Conservation (phyloP, 2,888 invertebrate genomes). For the Uloborus plumipes region DNA sequence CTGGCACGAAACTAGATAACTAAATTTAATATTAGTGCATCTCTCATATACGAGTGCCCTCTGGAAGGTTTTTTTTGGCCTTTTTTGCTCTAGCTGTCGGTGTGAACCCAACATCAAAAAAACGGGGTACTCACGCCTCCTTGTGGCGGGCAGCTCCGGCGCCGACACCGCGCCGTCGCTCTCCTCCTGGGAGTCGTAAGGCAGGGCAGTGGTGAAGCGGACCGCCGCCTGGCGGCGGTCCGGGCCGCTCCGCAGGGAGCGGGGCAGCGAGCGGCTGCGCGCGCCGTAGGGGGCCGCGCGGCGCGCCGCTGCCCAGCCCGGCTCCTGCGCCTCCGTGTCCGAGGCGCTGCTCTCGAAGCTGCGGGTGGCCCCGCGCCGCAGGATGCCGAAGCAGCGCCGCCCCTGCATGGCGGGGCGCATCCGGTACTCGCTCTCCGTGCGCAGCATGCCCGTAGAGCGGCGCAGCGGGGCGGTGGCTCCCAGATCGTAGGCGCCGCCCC, state of each 20-base stretch:
- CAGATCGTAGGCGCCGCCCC: constrained; percentile 67
- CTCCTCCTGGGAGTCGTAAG: constrained; percentile 79
- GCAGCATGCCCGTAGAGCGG: constrained; percentile 75
- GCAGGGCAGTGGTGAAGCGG: constrained; percentile 70
- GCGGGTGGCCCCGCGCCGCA: constrained; percentile 80
- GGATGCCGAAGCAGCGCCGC: constrained; percentile 66
- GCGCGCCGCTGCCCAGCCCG: constrained; percentile 54
- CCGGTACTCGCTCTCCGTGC: constrained; percentile 93
- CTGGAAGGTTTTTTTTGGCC: no score
- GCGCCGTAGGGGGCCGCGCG: constrained; percentile 60
- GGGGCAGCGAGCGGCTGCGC: constrained; percentile 71
- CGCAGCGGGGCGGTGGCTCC: constrained; percentile 68
- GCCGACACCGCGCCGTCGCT: constrained; percentile 85
- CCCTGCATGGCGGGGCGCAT: constrained; percentile 42
- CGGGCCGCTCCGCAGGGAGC: constrained; percentile 66
- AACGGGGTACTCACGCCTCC: constrained; percentile 46
- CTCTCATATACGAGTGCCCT: no score
- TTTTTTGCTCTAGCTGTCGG: no score
- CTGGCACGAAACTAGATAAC: no score
- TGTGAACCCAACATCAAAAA: no score
- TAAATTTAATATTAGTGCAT: no score
- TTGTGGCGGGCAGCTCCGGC: constrained; percentile 79
- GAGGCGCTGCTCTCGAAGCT: constrained; percentile 79
- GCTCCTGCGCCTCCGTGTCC: constrained; percentile 84
- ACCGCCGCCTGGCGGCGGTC: constrained; percentile 68